Evolutionary conservation across 2,113 vertebrate genomes (phyloP), one percentile per base, ranked within the genome.

Genomic region (Datnioides undecimradiatus): DNA sequence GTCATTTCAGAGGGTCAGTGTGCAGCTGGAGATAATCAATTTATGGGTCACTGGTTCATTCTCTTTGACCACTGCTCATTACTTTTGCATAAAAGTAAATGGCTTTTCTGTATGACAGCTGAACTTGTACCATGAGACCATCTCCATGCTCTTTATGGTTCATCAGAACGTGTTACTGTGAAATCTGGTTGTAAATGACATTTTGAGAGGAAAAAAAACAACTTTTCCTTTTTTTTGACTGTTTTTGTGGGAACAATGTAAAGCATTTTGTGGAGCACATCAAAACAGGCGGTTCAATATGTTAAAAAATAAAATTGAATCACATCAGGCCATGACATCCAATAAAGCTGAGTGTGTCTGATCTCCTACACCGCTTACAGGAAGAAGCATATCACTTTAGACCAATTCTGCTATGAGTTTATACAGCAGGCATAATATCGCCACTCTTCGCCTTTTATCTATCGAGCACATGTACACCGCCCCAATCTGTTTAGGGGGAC

Each of bases 291-390:
- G 67, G 51, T 70, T 62, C 57, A 71, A 41, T 80, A 73, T 76
- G 66, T 3, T 71, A 64, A 85, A 81, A 85, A 85, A 70, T 73
- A 66, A 74, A 89, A 83, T 58, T 51, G 55, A 92, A 92, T 94
- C 86, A 76, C 65, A 80, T 90, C 77, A 84, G 89, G 75, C 83
- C 81, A 52, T 94, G 87, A 86, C 87, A 90, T 88, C 87, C 87
- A 43, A 72, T 85, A 78, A 73, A 73, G 73, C 64, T 45, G 55
- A 73, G 62, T 71, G 68, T 83, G 79, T 70, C 83, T 85, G 84
- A 86, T 81, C 87, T 75, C 71, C 66, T 66, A 72, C 60, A 82
- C 60, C 71, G 78, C 58, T 82, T 67, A 73, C 38, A 76, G 70
- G 36, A 58, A 82, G 73, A 84, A 57, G 57, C 57, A 83, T 80